Evolutionary conservation across 2,888 invertebrate genomes (phyloP).

Genomic region (Schizotus pectinicornis): DNA sequence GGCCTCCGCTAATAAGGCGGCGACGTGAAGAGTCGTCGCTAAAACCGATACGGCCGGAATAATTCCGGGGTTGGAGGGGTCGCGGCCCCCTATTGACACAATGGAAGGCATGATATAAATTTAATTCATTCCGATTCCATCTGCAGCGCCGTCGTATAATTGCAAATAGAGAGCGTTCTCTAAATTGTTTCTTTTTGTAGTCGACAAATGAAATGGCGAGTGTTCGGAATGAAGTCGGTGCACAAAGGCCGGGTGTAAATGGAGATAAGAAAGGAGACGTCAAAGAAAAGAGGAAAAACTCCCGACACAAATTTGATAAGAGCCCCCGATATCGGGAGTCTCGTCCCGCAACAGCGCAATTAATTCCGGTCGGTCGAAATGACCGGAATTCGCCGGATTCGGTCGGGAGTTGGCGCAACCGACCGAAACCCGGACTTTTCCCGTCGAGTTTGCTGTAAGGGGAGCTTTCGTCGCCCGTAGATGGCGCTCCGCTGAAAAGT

Average conservation of each 20-base stretch:
- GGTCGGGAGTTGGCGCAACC: no score
- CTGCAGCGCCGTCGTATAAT: conserved; percentile 12
- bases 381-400: no score
- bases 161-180: conserved; percentile 26
- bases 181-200: conserved; percentile 42
- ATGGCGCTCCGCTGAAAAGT: background rate
- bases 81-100: no score
- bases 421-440: no score
- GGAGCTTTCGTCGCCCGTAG: background rate
- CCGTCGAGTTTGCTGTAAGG: background rate
- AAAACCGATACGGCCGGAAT: no score
- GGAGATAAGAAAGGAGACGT: conserved; percentile 23
- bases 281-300: conserved; percentile 13
- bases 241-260: conserved; percentile 30
- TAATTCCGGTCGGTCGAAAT: no score
- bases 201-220: conserved; percentile 37
- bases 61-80: no score
- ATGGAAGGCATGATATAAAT: conserved; percentile 11
- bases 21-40: no score
- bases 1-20: no score
- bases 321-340: conserved; percentile 8
- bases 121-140: conserved; percentile 16
- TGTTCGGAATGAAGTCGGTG: conserved; percentile 27
- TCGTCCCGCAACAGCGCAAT: background rate
- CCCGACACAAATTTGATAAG: conserved; percentile 16